Base-by-base conservation (phyloP, 2,113 vertebrate genomes). In the Pygoscelis antarcticus region DNA sequence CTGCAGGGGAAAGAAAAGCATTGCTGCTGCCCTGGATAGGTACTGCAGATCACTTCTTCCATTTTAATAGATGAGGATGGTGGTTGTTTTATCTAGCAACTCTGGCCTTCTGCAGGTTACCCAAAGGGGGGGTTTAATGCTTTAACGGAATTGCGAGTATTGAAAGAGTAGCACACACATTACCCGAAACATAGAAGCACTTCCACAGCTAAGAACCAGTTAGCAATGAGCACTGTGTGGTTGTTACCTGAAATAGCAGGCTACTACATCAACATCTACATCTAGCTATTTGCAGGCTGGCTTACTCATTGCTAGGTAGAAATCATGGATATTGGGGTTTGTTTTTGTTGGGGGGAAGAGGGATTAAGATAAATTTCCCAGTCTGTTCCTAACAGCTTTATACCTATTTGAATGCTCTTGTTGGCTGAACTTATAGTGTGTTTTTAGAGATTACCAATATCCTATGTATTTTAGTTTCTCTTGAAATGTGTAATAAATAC, bases 401-500 rank as follows among this genome's bases (percentile, higher is more conserved):
- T 82, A 58, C 22, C 32, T 78, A 12, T 80, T 80, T 77, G 69
- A 91, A 34, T 87, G 49, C 51, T 75, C 47, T 85, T 25, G 7
- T 82, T 90, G 81, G 68, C 75, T 80, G 84, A 83, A 75, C 0
- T 78, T 90, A 54, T 0, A 42, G 34, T 62, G 13, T 66, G 54
- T 66, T 76, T 46, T 62, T 61, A 84, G 72, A 83, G 65, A 69
- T 84, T 34, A 79, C 29, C 44, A 57, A 8, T 93, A 72, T 65
- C 16, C 22, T 34, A 2, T 85, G 71, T 85, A n/a, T 90, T 93
- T 86, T 80, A 77, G 42, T 80, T 94, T 66, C 29, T 92, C 68
- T 72, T 86, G 70, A 90, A 90, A 62, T 65, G 36, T 83, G 66
- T 96, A 89, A 89, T 93, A 91, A 93, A 93, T 90, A 29, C 38